These are phyloP conservation scores for Platygyra sinensis DNA, from an alignment of 64 coral and sea anemone species.

Conservation along the genomic window DNA sequence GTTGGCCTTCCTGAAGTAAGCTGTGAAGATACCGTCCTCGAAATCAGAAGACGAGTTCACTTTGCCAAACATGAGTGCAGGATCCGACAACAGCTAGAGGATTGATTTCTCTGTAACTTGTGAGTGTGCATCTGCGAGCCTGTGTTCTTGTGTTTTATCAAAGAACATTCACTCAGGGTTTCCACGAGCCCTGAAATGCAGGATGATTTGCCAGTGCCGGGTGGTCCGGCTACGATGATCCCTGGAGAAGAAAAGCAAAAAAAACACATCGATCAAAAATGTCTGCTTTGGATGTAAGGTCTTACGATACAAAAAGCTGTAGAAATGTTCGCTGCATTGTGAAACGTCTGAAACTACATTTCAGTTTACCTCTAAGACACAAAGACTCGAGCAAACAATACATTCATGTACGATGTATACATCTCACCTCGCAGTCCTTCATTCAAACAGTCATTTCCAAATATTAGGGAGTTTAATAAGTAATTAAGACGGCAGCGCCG, in stretches of 20 bases:
- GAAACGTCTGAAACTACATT: too few species aligned
- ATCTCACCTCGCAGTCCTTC: too few species aligned
- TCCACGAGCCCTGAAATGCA: slow-evolving; percentile 88
- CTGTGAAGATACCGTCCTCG: slow-evolving; percentile 91
- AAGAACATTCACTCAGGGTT: slow-evolving; percentile 81
- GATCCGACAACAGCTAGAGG: slow-evolving; percentile 87
- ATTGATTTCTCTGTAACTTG: slow-evolving; percentile 86
- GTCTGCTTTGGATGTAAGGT: background rate
- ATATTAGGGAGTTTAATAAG: too few species aligned
- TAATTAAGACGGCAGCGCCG: too few species aligned
- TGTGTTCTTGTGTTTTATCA: slow-evolving; percentile 90
- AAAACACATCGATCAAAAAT: background rate
- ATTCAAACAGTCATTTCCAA: too few species aligned
- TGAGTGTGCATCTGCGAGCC: slow-evolving; percentile 89
- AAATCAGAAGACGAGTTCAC: slow-evolving; percentile 78
- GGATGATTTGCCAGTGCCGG: slow-evolving; percentile 87
- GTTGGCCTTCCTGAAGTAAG: slow-evolving; percentile 94
- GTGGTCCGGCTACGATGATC: slow-evolving; percentile 84
- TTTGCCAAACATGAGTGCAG: slow-evolving; percentile 89
- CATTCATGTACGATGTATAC: too few species aligned
- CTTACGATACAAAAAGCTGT: background rate
- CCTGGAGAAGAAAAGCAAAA: slow-evolving; percentile 32
- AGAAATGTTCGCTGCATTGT: too few species aligned
- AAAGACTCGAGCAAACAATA: too few species aligned
- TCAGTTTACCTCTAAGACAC: too few species aligned